Base-by-base conservation (phyloP, 2,888 invertebrate species). In the Drosophila monieri region DNA sequence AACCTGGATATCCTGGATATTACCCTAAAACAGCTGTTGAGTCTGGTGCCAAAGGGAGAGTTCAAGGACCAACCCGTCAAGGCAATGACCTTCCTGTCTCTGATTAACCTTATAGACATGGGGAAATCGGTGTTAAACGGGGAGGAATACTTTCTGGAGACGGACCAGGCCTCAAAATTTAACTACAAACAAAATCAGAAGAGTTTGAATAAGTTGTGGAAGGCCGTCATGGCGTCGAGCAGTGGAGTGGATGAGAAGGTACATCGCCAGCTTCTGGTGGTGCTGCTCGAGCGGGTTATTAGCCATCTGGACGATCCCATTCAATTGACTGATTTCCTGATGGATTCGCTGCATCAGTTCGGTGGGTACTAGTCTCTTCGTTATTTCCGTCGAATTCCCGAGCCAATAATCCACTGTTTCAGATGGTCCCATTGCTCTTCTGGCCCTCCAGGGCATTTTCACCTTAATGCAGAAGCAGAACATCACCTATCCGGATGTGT, bases 401-500 rank as follows among this genome's bases (percentile, higher is more conserved):
- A 23, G 1, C 35, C n/a, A 6, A 14, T 0, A 35, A 8, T 51
- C 35, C 35, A 53, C 46, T 59, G 25, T 74, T 88, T 0, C 88
- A 95, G 97, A 97, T 78, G 98, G 98, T 6, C 95, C 96, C 0
- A 94, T 97, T 68, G 96, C 97, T 89, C 93, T 99, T 88, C 92
- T 99, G 55, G 97, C 98, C 0, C 92, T 99, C 10, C 98, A 98
- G 90, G 98, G 98, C 18, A 95, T 99, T 56, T 96, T 98, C 90
- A 94, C 96, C 53, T 93, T 99, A 74, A 97, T 99, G 66, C 95
- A 96, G 75, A 95, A 95, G 69, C 95, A 98, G 92, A 98, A 99
- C 92, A 94, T 99, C 92, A 96, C 98, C 86, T 98, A 98, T 92
- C 98, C 99, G 0, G 96, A 97, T 90, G 97, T 99, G 90, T 99